Evolutionary conservation across 2,797 vertebrate species (phyloP), one percentile per base, ranked within the genome.

Genomic region (Cirrhinus mrigala): DNA sequence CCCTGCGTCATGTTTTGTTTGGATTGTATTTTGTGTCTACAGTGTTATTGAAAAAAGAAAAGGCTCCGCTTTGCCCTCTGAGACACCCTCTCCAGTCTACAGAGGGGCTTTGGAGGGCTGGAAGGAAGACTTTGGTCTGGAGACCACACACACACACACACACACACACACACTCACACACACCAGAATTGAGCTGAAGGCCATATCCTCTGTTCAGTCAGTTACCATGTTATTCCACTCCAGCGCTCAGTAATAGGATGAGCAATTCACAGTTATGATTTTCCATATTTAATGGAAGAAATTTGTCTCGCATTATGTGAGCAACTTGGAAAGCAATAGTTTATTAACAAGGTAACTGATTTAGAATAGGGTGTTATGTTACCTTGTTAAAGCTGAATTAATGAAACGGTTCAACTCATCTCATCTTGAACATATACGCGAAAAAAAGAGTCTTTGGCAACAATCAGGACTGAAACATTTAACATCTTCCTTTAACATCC

Each of bases 101-200:
- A 76, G n/a, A 71, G 76, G 69, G 83, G 71, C 77, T 68, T 33
- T 27, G 37, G 80, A 71, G 69, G 69, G 69, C 70, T 60, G 62
- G 58, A 73, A 62, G 75, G 76, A 87, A 58, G 40, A 75, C 78
- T 87, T 73, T 54, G 69, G 69, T 79, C 79, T 81, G 74, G 74
- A 78, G 89, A 90, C 89, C 88, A 90, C 90, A 86, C 88, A 90
- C 87, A 88, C 66, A 46, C 86, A 90, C 37, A 40, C 37, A 40
- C 37, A 86, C 88, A 90, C 87, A 89, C 88, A 90, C 90, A 86
- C 88, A 90, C 87, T 88, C 89, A 81, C 87, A 89, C 88, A 90
- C 54, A 6, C 85, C 81, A 82, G 70, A 46, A 83, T 75, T 46
- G 60, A 82, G 27, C 46, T 33, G 75, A 48, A 58, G 44, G 82